Evolutionary conservation across 2,113 vertebrate genomes (phyloP).

Genomic region (Bostrychus sinensis): DNA sequence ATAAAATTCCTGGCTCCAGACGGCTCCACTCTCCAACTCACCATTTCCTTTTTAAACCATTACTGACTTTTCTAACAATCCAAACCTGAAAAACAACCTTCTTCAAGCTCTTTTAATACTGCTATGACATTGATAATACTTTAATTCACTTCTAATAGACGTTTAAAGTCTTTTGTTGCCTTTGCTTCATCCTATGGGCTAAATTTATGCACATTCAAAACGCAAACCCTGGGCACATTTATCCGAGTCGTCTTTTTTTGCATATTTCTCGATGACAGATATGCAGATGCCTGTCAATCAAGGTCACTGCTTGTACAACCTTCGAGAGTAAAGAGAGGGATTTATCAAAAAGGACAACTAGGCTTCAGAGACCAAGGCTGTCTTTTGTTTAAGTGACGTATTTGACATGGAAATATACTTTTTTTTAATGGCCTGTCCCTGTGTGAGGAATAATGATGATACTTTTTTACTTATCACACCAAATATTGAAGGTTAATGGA

Average conservation of each 20-base stretch:
- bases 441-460: neutral
- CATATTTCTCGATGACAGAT: neutral
- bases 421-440: neutral
- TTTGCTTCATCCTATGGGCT: neutral
- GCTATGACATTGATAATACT: neutral
- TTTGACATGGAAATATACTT: constrained; percentile 41
- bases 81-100: no score
- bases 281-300: constrained; percentile 10
- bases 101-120: no score
- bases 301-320: neutral
- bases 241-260: neutral
- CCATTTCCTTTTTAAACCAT: no score
- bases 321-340: neutral
- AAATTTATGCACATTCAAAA: neutral
- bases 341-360: neutral
- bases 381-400: constrained; percentile 7
- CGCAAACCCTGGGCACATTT: neutral
- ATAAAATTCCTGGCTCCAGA: no score
- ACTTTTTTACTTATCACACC: neutral
- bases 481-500: no score
- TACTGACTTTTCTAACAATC: no score
- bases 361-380: constrained; percentile 3
- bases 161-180: neutral
- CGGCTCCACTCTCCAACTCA: no score
- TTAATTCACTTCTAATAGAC: neutral